Conservation (phyloP, 2,113 vertebrate species). For the Oophaga pumilio region DNA sequence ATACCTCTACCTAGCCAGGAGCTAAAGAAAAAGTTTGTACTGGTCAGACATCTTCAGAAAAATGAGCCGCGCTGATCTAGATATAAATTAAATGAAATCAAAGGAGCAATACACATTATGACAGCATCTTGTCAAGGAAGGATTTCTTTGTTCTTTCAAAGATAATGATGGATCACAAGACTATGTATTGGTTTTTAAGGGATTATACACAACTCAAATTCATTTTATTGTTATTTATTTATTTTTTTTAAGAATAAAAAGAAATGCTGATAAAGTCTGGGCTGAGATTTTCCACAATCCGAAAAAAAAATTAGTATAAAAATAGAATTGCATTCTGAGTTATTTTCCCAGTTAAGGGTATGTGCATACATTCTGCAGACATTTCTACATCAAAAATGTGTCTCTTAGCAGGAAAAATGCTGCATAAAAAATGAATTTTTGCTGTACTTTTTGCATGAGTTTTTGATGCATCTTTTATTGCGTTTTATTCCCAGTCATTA, state of each 20-base stretch:
- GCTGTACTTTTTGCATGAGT: too few species aligned
- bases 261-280: neutral
- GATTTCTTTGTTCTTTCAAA: neutral
- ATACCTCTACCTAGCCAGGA: slow-evolving; percentile 21
- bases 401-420: too few species aligned
- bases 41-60: slow-evolving; percentile 44
- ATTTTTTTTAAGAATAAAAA: neutral
- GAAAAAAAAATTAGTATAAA: too few species aligned
- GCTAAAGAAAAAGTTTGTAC: slow-evolving; percentile 13
- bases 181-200: neutral
- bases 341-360: too few species aligned
- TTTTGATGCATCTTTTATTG: too few species aligned
- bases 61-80: slow-evolving; percentile 22
- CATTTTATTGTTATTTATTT: too few species aligned
- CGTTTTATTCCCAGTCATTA: too few species aligned
- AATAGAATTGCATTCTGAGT: too few species aligned
- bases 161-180: slow-evolving; percentile 9
- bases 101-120: slow-evolving; percentile 32
- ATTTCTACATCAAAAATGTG: too few species aligned
- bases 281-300: too few species aligned
- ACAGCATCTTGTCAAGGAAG: neutral
- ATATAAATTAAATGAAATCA: slow-evolving; percentile 44
- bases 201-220: neutral
- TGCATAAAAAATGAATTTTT: too few species aligned
- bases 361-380: too few species aligned